Base-by-base conservation (phyloP, 2,888 invertebrate species). In the Trisateles emortualis region DNA sequence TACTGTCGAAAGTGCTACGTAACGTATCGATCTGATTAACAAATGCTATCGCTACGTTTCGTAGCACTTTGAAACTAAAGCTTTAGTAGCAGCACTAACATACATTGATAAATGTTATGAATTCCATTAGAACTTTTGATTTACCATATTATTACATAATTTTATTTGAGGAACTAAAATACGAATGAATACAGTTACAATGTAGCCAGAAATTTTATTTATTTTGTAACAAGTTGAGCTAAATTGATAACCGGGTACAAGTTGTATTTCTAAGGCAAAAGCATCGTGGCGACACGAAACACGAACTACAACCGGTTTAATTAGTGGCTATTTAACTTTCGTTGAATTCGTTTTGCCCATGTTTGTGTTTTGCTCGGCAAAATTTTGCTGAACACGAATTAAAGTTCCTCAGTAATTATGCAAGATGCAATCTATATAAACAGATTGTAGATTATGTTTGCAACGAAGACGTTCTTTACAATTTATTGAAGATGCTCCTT, bases 251-350 rank as follows among this genome's bases (percentile, higher is more conserved):
- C 9, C 30, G 16, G 32, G 3, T 2, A 32, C 14, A 14, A 24
- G n/a, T 47, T 40, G 40, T 47, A 16, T 40, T 17, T 35, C 32
- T 40, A 42, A 40, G 33, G 39, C 33, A 9, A 29, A 17, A 29
- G 6, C 48, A 33, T 33, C 39, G 11, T 45, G 62, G 50, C 59
- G 52, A 47, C 39, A 35, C 41, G 33, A 47, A 56, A 44, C 33
- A 56, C 64, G 58, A 63, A 60, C 59, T 70, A 63, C 68, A 62
- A 61, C 62, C 50, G 56, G 56, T 73, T 73, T 78, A 78, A 78
- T 78, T 73, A 76, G 65, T 54, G 60, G 63, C 72, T 72, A 69
- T 72, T 72, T 70, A 68, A 70, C 69, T 70, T 72, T 63, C 53
- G 56, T 70, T 66, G 53, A 68, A 66, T 72, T 68, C 63, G 58